Evolutionary conservation across 2,797 vertebrate genomes (phyloP).

Genomic region (Notamacropus eugenii): DNA sequence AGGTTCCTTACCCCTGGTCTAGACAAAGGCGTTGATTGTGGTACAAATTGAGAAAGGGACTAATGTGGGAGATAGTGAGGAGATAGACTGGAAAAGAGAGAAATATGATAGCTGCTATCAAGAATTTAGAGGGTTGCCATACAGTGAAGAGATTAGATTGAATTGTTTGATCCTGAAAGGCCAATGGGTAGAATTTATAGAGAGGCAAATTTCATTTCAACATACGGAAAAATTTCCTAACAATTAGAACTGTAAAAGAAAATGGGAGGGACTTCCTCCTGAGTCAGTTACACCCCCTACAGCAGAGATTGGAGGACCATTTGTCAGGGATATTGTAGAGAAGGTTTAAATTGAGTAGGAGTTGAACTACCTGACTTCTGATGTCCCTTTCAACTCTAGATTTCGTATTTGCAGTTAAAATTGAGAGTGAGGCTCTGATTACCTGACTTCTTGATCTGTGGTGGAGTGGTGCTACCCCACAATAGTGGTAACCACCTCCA

Average conservation of each 20-base stretch:
- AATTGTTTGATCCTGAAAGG: not conserved
- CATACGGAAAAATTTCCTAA: not conserved
- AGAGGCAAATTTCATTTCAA: not conserved
- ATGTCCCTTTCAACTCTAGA: not conserved
- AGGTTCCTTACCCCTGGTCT: not conserved
- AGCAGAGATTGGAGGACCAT: not conserved
- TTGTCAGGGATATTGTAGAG: not conserved
- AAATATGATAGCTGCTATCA: not conserved
- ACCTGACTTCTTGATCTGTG: not conserved
- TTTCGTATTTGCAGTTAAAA: not conserved
- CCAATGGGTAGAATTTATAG: not conserved
- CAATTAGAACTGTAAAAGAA: not conserved
- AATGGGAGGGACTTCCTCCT: not conserved
- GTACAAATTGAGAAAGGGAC: not conserved
- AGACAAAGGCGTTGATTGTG: not conserved
- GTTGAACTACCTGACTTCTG: not conserved
- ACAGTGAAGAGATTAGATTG: not conserved
- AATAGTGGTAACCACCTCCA: not conserved
- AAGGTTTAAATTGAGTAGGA: not conserved
- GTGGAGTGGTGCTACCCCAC: not conserved
- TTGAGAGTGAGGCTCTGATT: not conserved
- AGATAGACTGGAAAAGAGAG: not conserved
- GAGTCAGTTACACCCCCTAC: not conserved
- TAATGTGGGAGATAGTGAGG: not conserved
- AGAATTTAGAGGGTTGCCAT: not conserved